phyloP scores from a whole-genome alignment of 2,888 invertebrate genomes.

The Lasioglossum malachurum region DNA sequence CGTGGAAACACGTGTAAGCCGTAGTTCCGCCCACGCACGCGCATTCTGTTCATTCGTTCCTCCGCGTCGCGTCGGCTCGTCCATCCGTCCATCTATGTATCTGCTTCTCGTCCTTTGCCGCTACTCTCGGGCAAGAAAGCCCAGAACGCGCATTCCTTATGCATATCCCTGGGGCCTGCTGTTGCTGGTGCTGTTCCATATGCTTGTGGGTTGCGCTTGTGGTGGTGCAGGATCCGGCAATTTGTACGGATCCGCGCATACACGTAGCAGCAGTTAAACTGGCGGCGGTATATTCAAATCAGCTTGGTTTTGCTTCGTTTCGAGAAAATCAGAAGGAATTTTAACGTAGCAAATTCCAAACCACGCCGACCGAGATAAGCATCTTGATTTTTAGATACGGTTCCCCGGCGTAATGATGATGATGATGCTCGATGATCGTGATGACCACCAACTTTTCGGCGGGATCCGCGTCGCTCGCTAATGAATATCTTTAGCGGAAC shows the following conservation, averaged over 20 bases:
- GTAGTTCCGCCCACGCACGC: constrained; percentile 79
- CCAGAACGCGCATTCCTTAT: constrained; percentile 66
- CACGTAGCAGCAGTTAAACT: constrained; percentile 68
- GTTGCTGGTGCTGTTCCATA: constrained; percentile 34
- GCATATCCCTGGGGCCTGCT: constrained; percentile 75
- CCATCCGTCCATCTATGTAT: constrained; percentile 57
- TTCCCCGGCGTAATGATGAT: constrained; percentile 37
- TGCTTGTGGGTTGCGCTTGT: not conserved
- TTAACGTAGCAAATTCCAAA: constrained; percentile 22
- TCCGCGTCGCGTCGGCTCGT: constrained; percentile 55
- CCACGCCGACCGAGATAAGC: constrained; percentile 32
- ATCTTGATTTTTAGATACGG: constrained; percentile 56
- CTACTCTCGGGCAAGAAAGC: constrained; percentile 61
- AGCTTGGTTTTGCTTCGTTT: constrained; percentile 54
- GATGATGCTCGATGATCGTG: constrained; percentile 42
- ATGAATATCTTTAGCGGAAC: constrained; percentile 48
- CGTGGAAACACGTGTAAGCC: constrained; percentile 66
- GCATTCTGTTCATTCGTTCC: constrained; percentile 66
- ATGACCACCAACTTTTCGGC: constrained; percentile 52
- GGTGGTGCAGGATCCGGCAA: constrained; percentile 68
- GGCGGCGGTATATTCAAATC: constrained; percentile 66
- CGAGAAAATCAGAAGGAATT: constrained; percentile 64
- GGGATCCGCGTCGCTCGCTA: constrained; percentile 23
- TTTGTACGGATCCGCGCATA: constrained; percentile 69
- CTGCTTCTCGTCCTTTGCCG: constrained; percentile 64